A percentile compares a stretch with the other conserved stretches of the same genome.
Evolutionary conservation across 2,888 invertebrate genomes (phyloP).

Genomic region (Hoplodrina blanda): DNA sequence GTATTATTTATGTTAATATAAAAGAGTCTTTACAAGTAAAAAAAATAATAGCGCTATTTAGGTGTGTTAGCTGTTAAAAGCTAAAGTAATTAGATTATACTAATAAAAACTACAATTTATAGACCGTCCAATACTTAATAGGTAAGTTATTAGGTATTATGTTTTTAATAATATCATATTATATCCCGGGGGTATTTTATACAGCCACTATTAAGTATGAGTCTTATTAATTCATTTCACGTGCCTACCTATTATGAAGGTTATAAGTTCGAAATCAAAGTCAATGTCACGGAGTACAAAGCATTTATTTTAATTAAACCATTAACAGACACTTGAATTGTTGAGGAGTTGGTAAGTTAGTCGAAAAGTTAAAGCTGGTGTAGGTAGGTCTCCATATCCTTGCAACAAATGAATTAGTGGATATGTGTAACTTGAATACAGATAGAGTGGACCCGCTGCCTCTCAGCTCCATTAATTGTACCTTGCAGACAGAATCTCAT

Average conservation of each 20-base stretch:
- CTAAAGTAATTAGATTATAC: constrained; percentile 1
- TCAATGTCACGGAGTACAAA: background rate
- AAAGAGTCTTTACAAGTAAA: background rate
- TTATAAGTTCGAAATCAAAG: background rate
- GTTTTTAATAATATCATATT: constrained; percentile 6
- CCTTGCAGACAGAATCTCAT: too few relatives aligned
- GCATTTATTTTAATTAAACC: background rate
- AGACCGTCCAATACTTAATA: background rate
- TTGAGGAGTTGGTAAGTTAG: background rate
- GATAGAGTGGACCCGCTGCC: too few relatives aligned
- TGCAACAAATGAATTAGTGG: too few relatives aligned
- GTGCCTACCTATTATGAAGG: background rate
- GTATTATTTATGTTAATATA: background rate
- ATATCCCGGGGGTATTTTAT: constrained; percentile 5
- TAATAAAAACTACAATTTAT: background rate
- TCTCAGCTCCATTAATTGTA: too few relatives aligned
- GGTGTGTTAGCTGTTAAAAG: background rate
- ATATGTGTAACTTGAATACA: too few relatives aligned
- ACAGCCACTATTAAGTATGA: background rate
- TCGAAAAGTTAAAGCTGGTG: background rate
- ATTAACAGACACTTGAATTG: background rate
- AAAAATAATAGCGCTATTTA: background rate
- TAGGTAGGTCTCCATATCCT: background rate
- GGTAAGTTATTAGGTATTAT: background rate
- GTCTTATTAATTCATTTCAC: background rate